A percentile compares a stretch with the other conserved stretches of the same genome.
phyloP scores from a whole-genome alignment of 2,888 invertebrate species.

The Lycaena phlaeas region DNA sequence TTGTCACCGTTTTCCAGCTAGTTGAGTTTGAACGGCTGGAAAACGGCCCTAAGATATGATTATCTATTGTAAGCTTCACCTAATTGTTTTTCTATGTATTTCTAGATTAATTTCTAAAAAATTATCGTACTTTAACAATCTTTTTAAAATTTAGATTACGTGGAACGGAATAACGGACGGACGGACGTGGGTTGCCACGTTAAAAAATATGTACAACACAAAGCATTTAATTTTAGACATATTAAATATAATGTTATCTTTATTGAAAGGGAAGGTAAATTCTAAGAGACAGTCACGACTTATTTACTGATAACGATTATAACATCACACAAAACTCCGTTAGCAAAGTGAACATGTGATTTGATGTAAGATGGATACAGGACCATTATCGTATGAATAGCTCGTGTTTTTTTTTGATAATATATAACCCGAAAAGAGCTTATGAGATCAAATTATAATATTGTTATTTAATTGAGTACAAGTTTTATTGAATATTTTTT shows the following conservation, averaged over 20 bases:
- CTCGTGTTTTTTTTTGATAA: constrained; percentile 51
- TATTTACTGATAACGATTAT: constrained; percentile 44
- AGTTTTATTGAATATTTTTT: constrained; percentile 58
- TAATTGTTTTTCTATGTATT: constrained; percentile 61
- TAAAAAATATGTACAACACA: constrained; percentile 63
- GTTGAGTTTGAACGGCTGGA: constrained; percentile 14
- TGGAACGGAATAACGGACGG: constrained; percentile 48
- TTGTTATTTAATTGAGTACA: constrained; percentile 73
- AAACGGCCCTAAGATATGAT: constrained; percentile 19
- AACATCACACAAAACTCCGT: constrained; percentile 58
- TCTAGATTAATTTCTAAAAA: constrained; percentile 57
- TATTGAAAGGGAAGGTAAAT: constrained; percentile 44
- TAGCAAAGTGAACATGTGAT: constrained; percentile 31
- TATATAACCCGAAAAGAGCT: constrained; percentile 50
- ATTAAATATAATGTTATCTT: constrained; percentile 64
- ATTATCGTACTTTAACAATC: constrained; percentile 64
- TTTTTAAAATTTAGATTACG: constrained; percentile 58
- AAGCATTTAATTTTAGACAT: constrained; percentile 73
- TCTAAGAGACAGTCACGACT: constrained; percentile 39
- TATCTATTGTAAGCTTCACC: constrained; percentile 52
- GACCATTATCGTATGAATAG: constrained; percentile 22
- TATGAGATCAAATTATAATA: constrained; percentile 70
- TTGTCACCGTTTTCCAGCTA: constrained; percentile 31
- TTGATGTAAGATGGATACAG: constrained; percentile 26
- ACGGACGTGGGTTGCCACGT: constrained; percentile 36